Conservation (phyloP, 2,888 invertebrate genomes). For the Ormyrus nitidulus region DNA sequence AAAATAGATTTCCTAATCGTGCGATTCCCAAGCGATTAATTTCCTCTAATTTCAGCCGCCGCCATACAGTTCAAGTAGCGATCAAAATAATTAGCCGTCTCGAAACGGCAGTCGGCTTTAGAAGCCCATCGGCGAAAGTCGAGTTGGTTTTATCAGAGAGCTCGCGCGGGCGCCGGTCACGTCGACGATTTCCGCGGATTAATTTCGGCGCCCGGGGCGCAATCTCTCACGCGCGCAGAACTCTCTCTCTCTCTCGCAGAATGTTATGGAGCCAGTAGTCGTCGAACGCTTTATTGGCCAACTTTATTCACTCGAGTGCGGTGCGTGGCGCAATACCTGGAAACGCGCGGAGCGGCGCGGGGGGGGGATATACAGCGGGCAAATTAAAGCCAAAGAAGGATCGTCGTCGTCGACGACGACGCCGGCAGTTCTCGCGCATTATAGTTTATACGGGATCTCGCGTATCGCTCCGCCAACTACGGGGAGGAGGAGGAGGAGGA, state of each 20-base stretch:
- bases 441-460: conserved; percentile 13
- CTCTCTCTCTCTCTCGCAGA: too few species aligned
- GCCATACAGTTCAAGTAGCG: too few species aligned
- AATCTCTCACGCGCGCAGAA: background rate
- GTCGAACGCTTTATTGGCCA: conserved; percentile 65
- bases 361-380: background rate
- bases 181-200: background rate
- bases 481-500: background rate
- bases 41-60: too few species aligned
- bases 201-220: conserved; percentile 5
- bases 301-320: conserved; percentile 65
- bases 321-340: background rate
- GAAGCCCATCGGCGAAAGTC: too few species aligned
- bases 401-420: background rate
- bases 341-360: background rate
- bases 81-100: too few species aligned
- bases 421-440: conserved; percentile 10
- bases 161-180: too few species aligned
- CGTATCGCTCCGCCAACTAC: background rate
- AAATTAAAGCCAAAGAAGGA: conserved; percentile 4
- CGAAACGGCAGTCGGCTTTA: too few species aligned
- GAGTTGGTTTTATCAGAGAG: too few species aligned
- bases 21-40: too few species aligned
- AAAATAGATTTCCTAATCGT: too few species aligned
- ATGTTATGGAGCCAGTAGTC: background rate